A percentile compares a stretch with the other conserved stretches of the same genome.
These are phyloP conservation scores for Magallana gigas DNA, from an alignment of 1,140 invertebrate genomes.

Conservation along the genomic window DNA sequence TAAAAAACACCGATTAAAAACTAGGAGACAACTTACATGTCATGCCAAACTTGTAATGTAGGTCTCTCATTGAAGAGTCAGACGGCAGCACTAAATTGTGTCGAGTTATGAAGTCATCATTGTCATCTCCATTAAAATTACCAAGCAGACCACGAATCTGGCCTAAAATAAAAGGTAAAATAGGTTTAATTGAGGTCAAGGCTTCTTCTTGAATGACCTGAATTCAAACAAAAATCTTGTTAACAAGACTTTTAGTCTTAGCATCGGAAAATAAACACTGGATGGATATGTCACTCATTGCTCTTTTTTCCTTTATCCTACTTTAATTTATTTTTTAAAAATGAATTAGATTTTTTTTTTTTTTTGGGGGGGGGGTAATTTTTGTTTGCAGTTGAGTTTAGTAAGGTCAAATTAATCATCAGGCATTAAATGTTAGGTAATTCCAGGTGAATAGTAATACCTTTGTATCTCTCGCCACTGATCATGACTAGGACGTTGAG, in stretches of 20 bases:
- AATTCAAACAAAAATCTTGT: neutral
- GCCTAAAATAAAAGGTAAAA: constrained; percentile 59
- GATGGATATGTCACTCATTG: too few species aligned
- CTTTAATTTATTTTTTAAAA: too few species aligned
- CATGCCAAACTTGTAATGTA: constrained; percentile 73
- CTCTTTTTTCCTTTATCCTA: too few species aligned
- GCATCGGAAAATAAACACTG: too few species aligned
- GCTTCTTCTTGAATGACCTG: neutral
- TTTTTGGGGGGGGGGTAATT: neutral
- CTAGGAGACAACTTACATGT: constrained; percentile 68
- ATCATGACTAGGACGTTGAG: constrained; percentile 73
- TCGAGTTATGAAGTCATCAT: constrained; percentile 86
- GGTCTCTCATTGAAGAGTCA: constrained; percentile 60
- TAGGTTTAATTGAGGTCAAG: neutral
- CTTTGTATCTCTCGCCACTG: constrained; percentile 67
- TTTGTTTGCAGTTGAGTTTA: too few species aligned
- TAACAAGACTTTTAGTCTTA: too few species aligned
- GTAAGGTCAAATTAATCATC: too few species aligned
- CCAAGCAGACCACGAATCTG: constrained; percentile 90
- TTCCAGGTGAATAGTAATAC: constrained; percentile 55
- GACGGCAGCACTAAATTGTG: constrained; percentile 78
- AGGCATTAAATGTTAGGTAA: too few species aligned
- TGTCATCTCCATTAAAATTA: constrained; percentile 89
- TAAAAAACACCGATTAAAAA: too few species aligned
- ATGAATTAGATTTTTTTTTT: neutral